These are phyloP conservation scores for Coregonus suidteri DNA, from an alignment of 2,797 vertebrate genomes.

Conservation along the genomic window DNA sequence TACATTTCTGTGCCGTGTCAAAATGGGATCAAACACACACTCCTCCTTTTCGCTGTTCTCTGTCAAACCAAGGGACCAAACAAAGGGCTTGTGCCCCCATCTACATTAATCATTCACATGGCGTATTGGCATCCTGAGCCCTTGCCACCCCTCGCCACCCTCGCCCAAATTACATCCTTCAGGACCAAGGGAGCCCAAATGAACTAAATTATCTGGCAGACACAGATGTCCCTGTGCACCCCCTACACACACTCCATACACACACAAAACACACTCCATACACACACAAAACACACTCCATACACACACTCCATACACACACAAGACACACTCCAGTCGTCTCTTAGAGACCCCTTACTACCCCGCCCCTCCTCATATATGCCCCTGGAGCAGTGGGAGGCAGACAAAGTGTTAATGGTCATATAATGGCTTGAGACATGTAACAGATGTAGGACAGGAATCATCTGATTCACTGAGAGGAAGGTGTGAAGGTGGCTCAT, in stretches of 20 bases:
- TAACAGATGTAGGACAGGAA: conserved; percentile 64
- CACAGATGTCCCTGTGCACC: conserved; percentile 87
- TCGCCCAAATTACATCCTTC: conserved; percentile 93
- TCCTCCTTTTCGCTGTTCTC: conserved; percentile 76
- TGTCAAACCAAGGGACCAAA: conserved; percentile 92
- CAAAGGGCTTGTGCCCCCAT: conserved; percentile 88
- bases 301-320: conserved; percentile 8
- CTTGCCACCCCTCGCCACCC: conserved; percentile 81
- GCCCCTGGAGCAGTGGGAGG: conserved; percentile 84
- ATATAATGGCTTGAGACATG: conserved; percentile 59
- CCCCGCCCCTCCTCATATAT: conserved; percentile 56
- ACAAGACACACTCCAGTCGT: background rate
- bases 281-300: conserved; percentile 45
- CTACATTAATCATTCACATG: conserved; percentile 95
- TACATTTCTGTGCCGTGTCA: background rate
- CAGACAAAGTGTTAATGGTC: conserved; percentile 85
- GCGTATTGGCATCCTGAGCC: conserved; percentile 90
- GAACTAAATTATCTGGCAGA: conserved; percentile 93
- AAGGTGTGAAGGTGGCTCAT: background rate
- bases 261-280: background rate
- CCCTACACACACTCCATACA: conserved; percentile 9
- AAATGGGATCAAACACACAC: conserved; percentile 35
- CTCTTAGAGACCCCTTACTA: background rate
- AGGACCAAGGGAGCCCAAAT: conserved; percentile 95
- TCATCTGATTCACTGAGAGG: conserved; percentile 41